These are phyloP conservation scores for Geophilus truncorum DNA, from an alignment of 2,888 invertebrate genomes.

Conservation along the genomic window DNA sequence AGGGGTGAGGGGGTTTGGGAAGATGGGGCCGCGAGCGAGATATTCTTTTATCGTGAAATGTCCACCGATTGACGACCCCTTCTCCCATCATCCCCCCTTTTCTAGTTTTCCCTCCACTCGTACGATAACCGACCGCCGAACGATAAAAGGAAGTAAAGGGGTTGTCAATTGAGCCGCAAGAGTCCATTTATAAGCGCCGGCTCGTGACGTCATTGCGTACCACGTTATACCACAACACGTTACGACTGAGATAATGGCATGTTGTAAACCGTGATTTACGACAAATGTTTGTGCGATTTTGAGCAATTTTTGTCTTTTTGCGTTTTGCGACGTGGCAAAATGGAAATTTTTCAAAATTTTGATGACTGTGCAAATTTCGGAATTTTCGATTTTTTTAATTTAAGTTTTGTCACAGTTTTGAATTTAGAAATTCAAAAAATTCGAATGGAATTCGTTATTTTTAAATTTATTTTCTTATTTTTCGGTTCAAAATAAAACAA, in stretches of 20 bases:
- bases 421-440: no score
- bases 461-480: no score
- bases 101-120: not conserved
- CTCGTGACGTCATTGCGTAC: not conserved
- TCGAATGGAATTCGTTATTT: not conserved
- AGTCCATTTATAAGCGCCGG: not conserved
- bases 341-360: no score
- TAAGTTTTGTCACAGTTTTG: no score
- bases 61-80: not conserved
- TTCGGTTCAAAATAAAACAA: no score
- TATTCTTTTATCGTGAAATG: constrained; percentile 15
- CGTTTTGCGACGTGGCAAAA: no score
- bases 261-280: not conserved
- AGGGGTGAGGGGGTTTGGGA: not conserved
- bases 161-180: constrained; percentile 7
- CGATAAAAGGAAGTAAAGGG: constrained; percentile 20
- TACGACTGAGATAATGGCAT: not conserved
- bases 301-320: not conserved
- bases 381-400: no score
- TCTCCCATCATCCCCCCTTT: not conserved
- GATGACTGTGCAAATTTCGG: no score
- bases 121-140: constrained; percentile 7
- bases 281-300: not conserved
- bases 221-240: constrained; percentile 1
- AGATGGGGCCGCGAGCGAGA: not conserved